Conservation (phyloP, 1,140 invertebrate species). For the Alviniconcha marisindica region DNA sequence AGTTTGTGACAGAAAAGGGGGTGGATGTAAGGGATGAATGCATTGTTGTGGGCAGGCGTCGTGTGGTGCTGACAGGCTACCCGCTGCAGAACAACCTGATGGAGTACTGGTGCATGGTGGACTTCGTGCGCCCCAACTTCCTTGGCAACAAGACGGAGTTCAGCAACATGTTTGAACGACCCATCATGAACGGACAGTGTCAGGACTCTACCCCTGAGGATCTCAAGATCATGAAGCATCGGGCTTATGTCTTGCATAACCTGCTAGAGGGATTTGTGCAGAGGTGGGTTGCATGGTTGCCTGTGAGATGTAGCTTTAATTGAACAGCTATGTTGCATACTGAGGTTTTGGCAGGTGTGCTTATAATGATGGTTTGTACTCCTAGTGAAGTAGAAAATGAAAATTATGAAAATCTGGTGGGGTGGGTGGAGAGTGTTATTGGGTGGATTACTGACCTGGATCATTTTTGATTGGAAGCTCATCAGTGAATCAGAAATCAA, state of each 20-base stretch:
- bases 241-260: conserved; percentile 95
- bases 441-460: no score
- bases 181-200: conserved; percentile 96
- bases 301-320: no score
- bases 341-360: no score
- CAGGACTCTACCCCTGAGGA: conserved; percentile 93
- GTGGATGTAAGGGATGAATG: background rate
- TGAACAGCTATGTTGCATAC: no score
- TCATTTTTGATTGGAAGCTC: no score
- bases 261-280: conserved; percentile 94
- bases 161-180: conserved; percentile 82
- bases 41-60: conserved; percentile 76
- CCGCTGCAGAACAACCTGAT: conserved; percentile 97
- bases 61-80: conserved; percentile 96
- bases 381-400: no score
- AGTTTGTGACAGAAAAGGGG: background rate
- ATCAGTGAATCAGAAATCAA: no score
- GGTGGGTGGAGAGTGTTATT: no score
- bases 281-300: conserved; percentile 60
- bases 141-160: conserved; percentile 95
- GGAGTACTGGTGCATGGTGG: conserved; percentile 94
- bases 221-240: conserved; percentile 94
- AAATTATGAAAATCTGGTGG: no score
- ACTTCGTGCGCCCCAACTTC: conserved; percentile 96
- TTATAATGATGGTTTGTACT: no score